Percentiles rank a stretch among this genome's conserved stretches.
Evolutionary conservation across 2,113 vertebrate species (phyloP).

Genomic region (Ovibos moschatus): DNA sequence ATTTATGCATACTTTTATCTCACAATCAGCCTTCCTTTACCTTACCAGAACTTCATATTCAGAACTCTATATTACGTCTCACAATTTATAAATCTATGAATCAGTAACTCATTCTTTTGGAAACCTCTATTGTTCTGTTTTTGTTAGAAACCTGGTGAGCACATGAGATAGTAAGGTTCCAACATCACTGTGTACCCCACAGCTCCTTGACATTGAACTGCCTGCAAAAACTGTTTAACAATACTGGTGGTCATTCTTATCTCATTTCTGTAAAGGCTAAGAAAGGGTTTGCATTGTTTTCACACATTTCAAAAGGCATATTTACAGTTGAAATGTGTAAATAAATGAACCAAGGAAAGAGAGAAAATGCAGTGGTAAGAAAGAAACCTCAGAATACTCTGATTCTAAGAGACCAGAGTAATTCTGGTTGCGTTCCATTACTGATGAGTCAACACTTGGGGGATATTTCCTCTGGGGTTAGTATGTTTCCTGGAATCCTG

Average conservation of each 20-base stretch:
- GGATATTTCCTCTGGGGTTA: background rate
- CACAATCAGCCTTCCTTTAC: background rate
- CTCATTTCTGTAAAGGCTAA: background rate
- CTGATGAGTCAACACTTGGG: background rate
- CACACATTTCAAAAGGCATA: background rate
- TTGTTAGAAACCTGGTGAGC: background rate
- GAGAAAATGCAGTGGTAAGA: background rate
- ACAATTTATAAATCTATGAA: background rate
- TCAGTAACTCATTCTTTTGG: background rate
- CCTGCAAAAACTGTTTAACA: background rate
- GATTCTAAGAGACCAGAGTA: background rate
- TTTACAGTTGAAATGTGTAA: background rate
- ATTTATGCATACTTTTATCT: background rate
- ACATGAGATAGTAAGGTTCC: background rate
- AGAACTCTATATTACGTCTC: background rate
- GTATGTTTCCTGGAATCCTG: background rate
- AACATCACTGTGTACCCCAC: background rate
- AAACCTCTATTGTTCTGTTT: background rate
- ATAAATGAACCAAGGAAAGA: background rate
- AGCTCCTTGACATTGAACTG: rapidly evolving
- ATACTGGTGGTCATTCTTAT: background rate
- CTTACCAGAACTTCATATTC: background rate
- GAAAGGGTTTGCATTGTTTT: background rate
- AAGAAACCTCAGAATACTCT: background rate
- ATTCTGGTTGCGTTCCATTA: background rate